Evolutionary conservation across 1,140 invertebrate genomes (phyloP).

Genomic region (Orchestia grillus): DNA sequence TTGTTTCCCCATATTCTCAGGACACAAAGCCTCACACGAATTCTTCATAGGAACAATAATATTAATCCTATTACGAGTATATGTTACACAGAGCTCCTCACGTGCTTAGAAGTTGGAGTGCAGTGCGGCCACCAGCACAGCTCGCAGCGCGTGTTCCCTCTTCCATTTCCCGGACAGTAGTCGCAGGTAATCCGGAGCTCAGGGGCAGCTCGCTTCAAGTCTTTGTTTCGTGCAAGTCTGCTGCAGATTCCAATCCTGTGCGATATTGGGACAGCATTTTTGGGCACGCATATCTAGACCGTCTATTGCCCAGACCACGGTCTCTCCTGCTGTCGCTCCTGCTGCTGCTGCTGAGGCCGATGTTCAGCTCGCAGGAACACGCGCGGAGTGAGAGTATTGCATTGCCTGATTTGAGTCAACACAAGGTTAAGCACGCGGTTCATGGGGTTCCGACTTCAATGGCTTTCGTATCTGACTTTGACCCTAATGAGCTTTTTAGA

Average conservation of each 20-base stretch:
- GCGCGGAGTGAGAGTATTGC: neutral
- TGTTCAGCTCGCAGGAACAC: neutral
- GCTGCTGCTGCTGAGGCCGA: neutral
- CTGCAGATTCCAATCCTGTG: constrained; percentile 37
- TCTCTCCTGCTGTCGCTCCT: neutral
- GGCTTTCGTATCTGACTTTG: neutral
- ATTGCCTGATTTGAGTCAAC: neutral
- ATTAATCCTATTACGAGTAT: neutral
- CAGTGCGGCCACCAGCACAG: neutral
- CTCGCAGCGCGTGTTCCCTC: neutral
- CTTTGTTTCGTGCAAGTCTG: constrained; percentile 31
- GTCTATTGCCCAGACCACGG: neutral
- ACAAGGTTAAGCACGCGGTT: neutral
- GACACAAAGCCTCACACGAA: neutral
- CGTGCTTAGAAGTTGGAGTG: neutral
- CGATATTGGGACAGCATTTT: constrained; percentile 43
- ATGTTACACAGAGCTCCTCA: neutral
- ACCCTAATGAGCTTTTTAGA: neutral
- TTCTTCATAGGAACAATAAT: neutral
- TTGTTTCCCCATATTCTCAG: neutral
- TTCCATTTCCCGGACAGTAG: constrained; percentile 36
- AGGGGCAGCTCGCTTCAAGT: constrained; percentile 28
- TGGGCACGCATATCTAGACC: neutral
- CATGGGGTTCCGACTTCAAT: neutral
- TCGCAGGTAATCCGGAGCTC: constrained; percentile 33